phyloP scores from a whole-genome alignment of 2,888 invertebrate species.

The Lasius fuliginosus region DNA sequence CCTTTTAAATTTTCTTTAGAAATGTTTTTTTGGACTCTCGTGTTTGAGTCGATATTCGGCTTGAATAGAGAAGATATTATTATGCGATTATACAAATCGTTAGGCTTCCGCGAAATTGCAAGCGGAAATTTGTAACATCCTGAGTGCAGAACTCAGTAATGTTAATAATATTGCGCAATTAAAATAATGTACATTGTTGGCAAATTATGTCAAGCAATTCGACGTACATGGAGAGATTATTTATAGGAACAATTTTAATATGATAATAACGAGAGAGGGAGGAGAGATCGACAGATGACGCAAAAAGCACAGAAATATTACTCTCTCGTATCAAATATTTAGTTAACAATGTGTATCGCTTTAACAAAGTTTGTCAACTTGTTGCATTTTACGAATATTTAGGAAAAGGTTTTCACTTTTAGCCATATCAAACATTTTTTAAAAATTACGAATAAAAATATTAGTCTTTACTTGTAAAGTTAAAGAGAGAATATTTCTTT shows the following conservation, averaged over 20 bases:
- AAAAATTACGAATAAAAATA: background rate
- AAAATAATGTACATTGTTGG: constrained; percentile 9
- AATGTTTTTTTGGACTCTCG: background rate
- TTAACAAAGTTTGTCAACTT: background rate
- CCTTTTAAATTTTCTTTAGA: background rate
- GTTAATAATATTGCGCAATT: constrained; percentile 8
- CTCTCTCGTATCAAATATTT: background rate
- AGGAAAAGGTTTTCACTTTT: background rate
- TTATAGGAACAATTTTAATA: background rate
- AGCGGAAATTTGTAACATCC: background rate
- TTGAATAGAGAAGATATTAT: background rate
- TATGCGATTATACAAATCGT: background rate
- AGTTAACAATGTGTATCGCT: background rate
- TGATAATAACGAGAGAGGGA: background rate
- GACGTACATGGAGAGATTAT: no score
- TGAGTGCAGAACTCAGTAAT: background rate
- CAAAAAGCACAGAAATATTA: background rate
- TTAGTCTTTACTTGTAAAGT: background rate
- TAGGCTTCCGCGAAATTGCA: background rate
- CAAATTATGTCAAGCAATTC: background rate
- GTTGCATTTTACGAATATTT: background rate
- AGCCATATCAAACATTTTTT: background rate
- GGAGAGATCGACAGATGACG: background rate
- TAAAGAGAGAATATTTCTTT: background rate
- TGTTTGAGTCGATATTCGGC: background rate